Conservation (phyloP, 2,888 invertebrate species). For the Portevinia maculata region DNA sequence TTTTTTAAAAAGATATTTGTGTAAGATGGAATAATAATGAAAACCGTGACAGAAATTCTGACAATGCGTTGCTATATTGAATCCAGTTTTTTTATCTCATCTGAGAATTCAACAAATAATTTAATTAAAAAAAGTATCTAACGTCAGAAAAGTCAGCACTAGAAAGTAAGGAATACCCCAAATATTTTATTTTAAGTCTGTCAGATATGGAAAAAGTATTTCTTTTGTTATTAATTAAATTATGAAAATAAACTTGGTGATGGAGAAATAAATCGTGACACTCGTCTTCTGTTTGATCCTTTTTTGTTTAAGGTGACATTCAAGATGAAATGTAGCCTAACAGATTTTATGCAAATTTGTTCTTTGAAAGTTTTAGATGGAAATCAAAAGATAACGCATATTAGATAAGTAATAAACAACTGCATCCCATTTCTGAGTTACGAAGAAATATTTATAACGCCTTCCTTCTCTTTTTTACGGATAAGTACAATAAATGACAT, state of each 20-base stretch:
- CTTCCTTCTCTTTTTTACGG: too few relatives aligned
- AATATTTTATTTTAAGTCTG: not conserved
- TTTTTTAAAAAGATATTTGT: not conserved
- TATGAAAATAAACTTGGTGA: not conserved
- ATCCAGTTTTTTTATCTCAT: conserved; percentile 9
- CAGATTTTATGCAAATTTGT: conserved; percentile 9
- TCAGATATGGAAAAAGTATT: not conserved
- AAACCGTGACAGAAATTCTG: not conserved
- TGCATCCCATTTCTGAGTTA: too few relatives aligned
- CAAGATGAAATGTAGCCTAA: not conserved
- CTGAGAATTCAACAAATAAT: conserved; percentile 29
- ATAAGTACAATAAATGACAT: too few relatives aligned
- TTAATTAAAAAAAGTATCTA: conserved; percentile 35
- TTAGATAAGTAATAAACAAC: too few relatives aligned
- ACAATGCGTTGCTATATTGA: not conserved
- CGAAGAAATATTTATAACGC: too few relatives aligned
- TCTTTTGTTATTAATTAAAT: conserved; percentile 24
- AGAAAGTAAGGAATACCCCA: not conserved
- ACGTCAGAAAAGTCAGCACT: conserved; percentile 9
- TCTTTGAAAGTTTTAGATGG: not conserved
- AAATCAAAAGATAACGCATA: not conserved
- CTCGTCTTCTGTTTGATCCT: conserved; percentile 16
- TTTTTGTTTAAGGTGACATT: conserved; percentile 2
- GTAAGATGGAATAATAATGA: not conserved
- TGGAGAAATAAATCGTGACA: conserved; percentile 4